Conservation (phyloP, 1,140 invertebrate genomes). For the Bombyx mandarina region DNA sequence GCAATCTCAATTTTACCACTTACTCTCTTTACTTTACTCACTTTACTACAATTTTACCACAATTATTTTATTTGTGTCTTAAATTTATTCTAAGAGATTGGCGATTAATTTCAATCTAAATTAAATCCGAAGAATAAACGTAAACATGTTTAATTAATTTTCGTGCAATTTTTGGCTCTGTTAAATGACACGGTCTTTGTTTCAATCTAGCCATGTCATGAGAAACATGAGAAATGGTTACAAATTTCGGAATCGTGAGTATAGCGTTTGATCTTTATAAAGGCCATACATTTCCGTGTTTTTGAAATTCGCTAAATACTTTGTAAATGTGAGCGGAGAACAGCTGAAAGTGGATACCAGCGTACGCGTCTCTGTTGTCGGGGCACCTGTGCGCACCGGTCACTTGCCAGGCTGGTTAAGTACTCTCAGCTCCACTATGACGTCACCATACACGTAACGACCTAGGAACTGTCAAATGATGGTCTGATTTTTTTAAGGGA, state of each 20-base stretch:
- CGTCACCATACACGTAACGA: slow-evolving; percentile 18
- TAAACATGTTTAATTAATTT: too few relatives aligned
- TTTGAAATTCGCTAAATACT: slow-evolving; percentile 9
- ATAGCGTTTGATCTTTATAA: too few relatives aligned
- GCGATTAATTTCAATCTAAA: too few relatives aligned
- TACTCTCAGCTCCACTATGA: slow-evolving; percentile 23
- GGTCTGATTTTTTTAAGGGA: neutral
- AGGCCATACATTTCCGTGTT: neutral
- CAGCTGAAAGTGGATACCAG: slow-evolving; percentile 13
- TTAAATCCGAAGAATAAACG: too few relatives aligned
- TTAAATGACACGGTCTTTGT: too few relatives aligned
- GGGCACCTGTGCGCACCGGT: slow-evolving; percentile 30
- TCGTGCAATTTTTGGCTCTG: too few relatives aligned
- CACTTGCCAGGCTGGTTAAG: slow-evolving; percentile 35
- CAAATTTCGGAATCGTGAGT: too few relatives aligned
- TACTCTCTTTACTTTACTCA: too few relatives aligned
- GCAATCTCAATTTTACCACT: too few relatives aligned
- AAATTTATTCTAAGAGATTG: neutral
- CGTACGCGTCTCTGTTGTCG: slow-evolving; percentile 25
- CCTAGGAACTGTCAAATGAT: neutral
- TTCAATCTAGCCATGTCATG: too few relatives aligned
- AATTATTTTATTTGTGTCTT: neutral
- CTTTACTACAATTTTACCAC: too few relatives aligned
- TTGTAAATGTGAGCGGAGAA: slow-evolving; percentile 18
- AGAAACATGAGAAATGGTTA: too few relatives aligned